Conservation (phyloP, 2,113 vertebrate species). For the Sula dactylatra region DNA sequence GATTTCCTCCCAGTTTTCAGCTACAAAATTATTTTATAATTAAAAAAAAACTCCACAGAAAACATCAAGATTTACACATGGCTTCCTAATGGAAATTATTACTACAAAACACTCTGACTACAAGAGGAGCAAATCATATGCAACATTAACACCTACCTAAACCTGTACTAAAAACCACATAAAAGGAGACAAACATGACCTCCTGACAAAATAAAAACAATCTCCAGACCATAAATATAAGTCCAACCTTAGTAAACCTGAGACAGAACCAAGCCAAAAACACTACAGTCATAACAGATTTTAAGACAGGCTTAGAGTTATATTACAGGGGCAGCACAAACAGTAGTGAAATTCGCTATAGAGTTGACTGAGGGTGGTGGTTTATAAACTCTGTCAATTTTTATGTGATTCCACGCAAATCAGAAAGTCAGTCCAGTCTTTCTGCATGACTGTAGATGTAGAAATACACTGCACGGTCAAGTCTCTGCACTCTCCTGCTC, state of each 20-base stretch:
- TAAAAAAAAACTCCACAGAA: background rate
- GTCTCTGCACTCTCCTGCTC: fast-evolving
- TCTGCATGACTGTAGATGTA: fast-evolving
- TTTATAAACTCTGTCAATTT: background rate
- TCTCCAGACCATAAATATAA: background rate
- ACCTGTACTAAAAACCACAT: background rate
- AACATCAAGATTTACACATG: background rate
- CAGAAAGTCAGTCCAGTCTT: background rate
- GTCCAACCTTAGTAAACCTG: background rate
- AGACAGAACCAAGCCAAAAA: background rate
- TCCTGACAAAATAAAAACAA: background rate
- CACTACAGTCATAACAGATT: background rate
- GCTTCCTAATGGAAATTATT: background rate
- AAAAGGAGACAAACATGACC: background rate
- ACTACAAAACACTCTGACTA: background rate
- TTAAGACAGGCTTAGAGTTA: background rate
- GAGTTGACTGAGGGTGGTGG: no score
- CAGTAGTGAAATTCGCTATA: background rate
- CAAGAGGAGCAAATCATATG: background rate
- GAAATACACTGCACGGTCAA: fast-evolving
- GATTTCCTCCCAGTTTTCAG: background rate
- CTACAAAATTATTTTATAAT: background rate
- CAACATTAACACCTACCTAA: background rate
- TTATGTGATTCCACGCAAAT: background rate
- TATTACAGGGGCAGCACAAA: background rate